Conservation (phyloP, 2,888 invertebrate genomes). For the Orchesella flavescens region DNA sequence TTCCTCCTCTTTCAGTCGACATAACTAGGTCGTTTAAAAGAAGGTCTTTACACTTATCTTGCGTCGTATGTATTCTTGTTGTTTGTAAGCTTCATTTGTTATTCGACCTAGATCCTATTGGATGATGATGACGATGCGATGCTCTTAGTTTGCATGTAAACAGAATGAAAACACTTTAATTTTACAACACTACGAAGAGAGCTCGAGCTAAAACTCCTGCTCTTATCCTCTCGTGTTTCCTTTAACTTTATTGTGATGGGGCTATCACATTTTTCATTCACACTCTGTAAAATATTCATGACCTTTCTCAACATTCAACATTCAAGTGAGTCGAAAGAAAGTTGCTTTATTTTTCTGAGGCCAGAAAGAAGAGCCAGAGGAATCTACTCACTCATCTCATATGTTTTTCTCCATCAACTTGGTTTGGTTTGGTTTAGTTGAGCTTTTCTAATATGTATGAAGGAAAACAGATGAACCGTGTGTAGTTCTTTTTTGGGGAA, state of each 20-base stretch:
- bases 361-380: too few relatives aligned
- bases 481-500: too few relatives aligned
- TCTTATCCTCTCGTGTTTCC: not conserved
- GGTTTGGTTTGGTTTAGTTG: too few relatives aligned
- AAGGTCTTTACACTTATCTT: too few relatives aligned
- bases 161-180: not conserved
- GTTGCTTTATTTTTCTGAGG: too few relatives aligned
- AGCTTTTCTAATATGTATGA: too few relatives aligned
- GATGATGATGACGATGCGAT: not conserved
- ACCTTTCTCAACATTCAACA: not conserved
- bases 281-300: slow-evolving; percentile 4
- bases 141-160: not conserved
- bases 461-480: too few relatives aligned
- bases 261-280: not conserved
- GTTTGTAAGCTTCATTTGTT: not conserved
- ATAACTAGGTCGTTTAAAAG: too few relatives aligned
- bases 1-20: too few relatives aligned
- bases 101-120: not conserved
- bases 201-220: too few relatives aligned
- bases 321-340: not conserved
- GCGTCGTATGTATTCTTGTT: not conserved
- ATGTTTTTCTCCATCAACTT: too few relatives aligned
- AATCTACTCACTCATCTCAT: too few relatives aligned
- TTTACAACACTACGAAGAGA: not conserved
- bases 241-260: not conserved